Percentiles rank a stretch among this genome's conserved stretches.
These are phyloP conservation scores for Planococcus citri DNA, from an alignment of 1,140 invertebrate genomes.

Conservation along the genomic window DNA sequence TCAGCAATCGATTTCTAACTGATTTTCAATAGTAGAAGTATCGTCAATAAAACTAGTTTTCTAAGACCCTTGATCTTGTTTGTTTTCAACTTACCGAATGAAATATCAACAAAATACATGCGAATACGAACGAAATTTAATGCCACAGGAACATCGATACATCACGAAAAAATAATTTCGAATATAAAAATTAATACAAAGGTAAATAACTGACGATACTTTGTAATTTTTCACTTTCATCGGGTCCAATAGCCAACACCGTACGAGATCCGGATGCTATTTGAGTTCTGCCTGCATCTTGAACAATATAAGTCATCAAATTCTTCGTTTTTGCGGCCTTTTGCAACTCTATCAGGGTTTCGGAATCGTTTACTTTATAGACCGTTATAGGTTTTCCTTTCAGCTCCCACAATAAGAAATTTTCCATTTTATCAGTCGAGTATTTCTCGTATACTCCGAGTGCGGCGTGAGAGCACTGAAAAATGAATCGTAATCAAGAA, in stretches of 20 bases:
- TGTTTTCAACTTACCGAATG: too few relatives aligned
- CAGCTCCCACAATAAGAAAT: background rate
- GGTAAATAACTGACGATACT: background rate
- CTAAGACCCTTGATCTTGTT: too few relatives aligned
- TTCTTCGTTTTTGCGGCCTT: slow-evolving; percentile 39
- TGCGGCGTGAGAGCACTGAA: background rate
- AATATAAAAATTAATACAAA: background rate
- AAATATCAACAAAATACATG: too few relatives aligned
- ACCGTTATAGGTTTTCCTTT: background rate
- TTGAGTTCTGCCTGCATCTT: slow-evolving; percentile 82
- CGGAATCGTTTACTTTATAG: background rate
- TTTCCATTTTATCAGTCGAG: too few relatives aligned
- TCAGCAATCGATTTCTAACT: too few relatives aligned
- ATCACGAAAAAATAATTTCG: too few relatives aligned
- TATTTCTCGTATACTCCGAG: background rate
- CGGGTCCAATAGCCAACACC: slow-evolving; percentile 79
- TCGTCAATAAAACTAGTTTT: too few relatives aligned
- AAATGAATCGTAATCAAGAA: background rate
- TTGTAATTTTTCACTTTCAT: slow-evolving; percentile 37
- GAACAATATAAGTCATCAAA: slow-evolving; percentile 55
- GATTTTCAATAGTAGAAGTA: too few relatives aligned
- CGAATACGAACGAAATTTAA: too few relatives aligned
- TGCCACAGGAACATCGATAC: too few relatives aligned
- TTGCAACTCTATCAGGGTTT: slow-evolving; percentile 34
- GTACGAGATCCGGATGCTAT: slow-evolving; percentile 70